Evolutionary conservation across 2,888 invertebrate species (phyloP).

Genomic region (Argyresthia goedartella): DNA sequence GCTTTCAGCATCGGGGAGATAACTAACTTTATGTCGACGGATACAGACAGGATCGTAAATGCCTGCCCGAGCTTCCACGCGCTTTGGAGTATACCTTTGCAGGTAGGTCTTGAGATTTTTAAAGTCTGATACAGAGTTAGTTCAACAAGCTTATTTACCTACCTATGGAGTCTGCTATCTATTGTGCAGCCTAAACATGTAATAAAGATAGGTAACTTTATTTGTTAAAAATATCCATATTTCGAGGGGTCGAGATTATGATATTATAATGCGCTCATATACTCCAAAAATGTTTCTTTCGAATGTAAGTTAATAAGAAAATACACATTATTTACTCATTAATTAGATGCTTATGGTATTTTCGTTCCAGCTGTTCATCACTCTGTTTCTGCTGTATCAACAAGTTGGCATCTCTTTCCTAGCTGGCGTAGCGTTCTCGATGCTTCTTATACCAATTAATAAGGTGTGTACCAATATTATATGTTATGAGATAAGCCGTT

Average conservation of each 20-base stretch:
- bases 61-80: constrained; percentile 97
- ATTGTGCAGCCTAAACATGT: too few species aligned
- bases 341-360: too few species aligned
- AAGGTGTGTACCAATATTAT: constrained; percentile 49
- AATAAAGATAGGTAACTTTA: too few species aligned
- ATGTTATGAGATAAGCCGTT: too few species aligned
- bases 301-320: neutral
- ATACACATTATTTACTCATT: too few species aligned
- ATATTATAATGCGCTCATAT: too few species aligned
- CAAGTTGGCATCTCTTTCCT: constrained; percentile 94
- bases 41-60: constrained; percentile 94
- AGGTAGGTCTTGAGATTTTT: constrained; percentile 55
- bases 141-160: too few species aligned
- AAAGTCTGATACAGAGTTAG: too few species aligned
- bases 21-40: constrained; percentile 97
- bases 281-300: too few species aligned
- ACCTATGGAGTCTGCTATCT: too few species aligned
- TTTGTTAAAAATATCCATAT: too few species aligned
- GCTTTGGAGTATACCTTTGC: constrained; percentile 96
- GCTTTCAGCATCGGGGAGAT: constrained; percentile 83
- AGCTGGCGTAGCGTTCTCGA: constrained; percentile 88
- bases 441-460: constrained; percentile 93
- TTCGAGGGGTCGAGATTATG: too few species aligned
- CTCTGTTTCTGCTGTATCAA: constrained; percentile 84
- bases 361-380: constrained; percentile 76